Base-by-base conservation (phyloP, 1,140 invertebrate species). In the Rhagoletis pomonella region DNA sequence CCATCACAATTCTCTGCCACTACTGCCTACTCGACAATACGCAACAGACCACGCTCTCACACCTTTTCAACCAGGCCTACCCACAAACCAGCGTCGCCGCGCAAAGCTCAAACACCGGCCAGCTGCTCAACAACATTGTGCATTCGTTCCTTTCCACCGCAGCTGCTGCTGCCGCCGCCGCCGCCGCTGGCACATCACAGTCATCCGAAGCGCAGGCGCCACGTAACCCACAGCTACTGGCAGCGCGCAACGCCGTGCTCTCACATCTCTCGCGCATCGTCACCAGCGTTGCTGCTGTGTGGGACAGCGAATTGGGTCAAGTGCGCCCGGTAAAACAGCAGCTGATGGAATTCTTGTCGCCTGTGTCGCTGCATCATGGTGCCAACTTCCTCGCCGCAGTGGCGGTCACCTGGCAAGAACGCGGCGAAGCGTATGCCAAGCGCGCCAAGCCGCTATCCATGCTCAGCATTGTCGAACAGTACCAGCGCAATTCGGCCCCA, bases 381-480 rank as follows among this genome's bases (percentile, higher is more conserved):
- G 94, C 95, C 14, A 96, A 96, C 91, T 97, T 99, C 88, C 93
- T 99, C 84, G 96, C 96, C 29, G 96, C 97, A 14, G 95, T 98
- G 88, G 97, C 97, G n/a, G 96, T 98, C 64, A 97, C 97, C 59
- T 98, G 98, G 97, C 96, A 97, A 91, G 97, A 98, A 90, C 94
- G 96, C 84, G 94, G 95, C 2, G 88, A 81, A 86, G 86, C 87
- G 39, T 14, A 86, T 58, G 17, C 86, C 73, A 58, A 60, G 59
- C 17, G 88, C 67, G 64, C 73, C 1, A 60, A n/a, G 19, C 87
- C 89, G n/a, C 73, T 87, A 69, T 50, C 58, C 60, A 88, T 87
- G 85, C 91, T 96, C 88, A 88, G 88, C 58, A 91, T 93, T 19
- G 6, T 89, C 1, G 92, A 92, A 84, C 92, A 93, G 86, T 93